Evolutionary conservation across 2,797 vertebrate genomes (phyloP), one percentile per base, ranked within the genome.

Genomic region (Poeciliopsis gracilis): DNA sequence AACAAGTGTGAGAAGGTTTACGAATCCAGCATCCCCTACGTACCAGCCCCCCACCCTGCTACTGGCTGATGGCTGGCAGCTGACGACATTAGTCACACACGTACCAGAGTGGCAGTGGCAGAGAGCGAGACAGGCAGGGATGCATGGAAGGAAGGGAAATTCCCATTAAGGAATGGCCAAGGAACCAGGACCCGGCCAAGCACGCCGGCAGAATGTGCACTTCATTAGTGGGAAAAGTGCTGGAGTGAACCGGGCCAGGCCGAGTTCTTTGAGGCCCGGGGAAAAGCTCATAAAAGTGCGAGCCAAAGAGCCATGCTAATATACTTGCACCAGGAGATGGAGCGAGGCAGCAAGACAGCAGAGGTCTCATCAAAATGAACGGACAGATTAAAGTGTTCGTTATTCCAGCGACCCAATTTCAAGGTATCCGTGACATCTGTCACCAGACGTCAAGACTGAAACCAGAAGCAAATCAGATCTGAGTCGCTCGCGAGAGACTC

Each of bases 211-310:
- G 91, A 95, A 95, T 95, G 91, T 95, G 93, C 93, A 95, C 93
- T 95, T 96, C 94, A 96, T 96, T 95, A 96, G 91, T 91, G 92
- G 90, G 92, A 95, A 95, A 94, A 95, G 94, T 93, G 92, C 94
- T 78, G 91, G 87, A 87, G 90, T 94, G 92, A 89, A 91, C 87
- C 84, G 43, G 88, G 73, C 84, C 49, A n/a, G 86, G 94, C 94
- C 93, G 95, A 95, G 90, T 93, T 94, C 93, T 94, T 90, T 94
- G 93, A 93, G 93, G 93, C 93, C 91, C 89, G 86, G 90, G 90
- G 93, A 93, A 94, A 94, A 93, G 92, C 92, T 93, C 90, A 95
- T 95, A 95, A 96, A 95, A 95, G 72, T 84, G 77, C 77, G 66
- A 86, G 93, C 94, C 95, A 95, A 91, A 85, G 87, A 93, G 90